Evolutionary conservation across 2,888 invertebrate species (phyloP).

Genomic region (Megalurothrips usitatus): DNA sequence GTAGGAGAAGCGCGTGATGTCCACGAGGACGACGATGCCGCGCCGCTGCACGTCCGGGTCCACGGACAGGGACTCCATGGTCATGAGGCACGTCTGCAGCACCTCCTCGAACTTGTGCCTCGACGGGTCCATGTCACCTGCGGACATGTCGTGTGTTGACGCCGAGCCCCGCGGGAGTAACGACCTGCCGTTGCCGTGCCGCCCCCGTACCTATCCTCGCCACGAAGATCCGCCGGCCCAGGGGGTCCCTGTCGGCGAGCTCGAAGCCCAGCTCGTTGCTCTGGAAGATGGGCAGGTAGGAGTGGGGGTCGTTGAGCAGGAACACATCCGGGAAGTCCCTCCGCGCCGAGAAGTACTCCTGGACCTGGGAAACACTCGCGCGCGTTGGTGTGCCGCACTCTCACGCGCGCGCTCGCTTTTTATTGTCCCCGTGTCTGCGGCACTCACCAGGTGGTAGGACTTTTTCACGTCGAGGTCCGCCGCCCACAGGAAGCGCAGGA

Average conservation of each 20-base stretch:
- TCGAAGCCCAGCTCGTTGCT: slow-evolving; percentile 37
- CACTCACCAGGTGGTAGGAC: slow-evolving; percentile 35
- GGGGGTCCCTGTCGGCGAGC: slow-evolving; percentile 37
- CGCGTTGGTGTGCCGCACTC: slow-evolving; percentile 10
- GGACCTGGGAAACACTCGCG: slow-evolving; percentile 33
- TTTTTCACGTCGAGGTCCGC: slow-evolving; percentile 35
- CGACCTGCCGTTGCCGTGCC: too few species aligned
- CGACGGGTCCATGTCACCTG: slow-evolving; percentile 16
- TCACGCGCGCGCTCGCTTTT: too few species aligned
- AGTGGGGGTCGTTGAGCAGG: slow-evolving; percentile 34
- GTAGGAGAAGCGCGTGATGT: slow-evolving; percentile 47
- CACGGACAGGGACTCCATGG: slow-evolving; percentile 40
- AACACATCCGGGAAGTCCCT: slow-evolving; percentile 37
- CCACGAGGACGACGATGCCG: slow-evolving; percentile 45
- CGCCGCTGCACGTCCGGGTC: slow-evolving; percentile 43
- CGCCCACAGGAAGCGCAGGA: slow-evolving; percentile 38
- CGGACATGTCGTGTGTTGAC: neutral
- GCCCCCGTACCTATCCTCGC: slow-evolving; percentile 38
- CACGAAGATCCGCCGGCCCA: slow-evolving; percentile 38
- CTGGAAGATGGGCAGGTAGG: slow-evolving; percentile 32
- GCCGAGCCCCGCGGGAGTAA: too few species aligned
- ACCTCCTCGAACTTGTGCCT: slow-evolving; percentile 43
- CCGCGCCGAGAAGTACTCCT: slow-evolving; percentile 37
- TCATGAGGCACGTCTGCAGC: slow-evolving; percentile 38
- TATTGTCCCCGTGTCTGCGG: too few species aligned